phyloP scores from a whole-genome alignment of 2,113 vertebrate species.

The Etia nguti region DNA sequence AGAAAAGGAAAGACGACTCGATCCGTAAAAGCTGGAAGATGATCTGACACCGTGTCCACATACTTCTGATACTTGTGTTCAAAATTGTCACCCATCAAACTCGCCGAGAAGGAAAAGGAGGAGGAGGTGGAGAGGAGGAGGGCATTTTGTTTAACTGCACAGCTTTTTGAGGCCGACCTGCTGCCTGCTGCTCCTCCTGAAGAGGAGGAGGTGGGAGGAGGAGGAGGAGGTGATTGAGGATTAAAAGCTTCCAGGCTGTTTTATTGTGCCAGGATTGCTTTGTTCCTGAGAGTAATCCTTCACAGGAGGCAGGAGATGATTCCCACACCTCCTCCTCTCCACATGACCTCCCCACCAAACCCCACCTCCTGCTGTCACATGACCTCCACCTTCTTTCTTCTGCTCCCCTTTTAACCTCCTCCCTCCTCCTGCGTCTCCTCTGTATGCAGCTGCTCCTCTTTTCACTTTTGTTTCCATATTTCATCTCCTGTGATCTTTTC shows the following conservation, averaged over 20 bases:
- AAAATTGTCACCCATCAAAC: not conserved
- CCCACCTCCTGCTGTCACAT: not conserved
- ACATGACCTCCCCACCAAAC: not conserved
- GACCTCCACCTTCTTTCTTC: not conserved
- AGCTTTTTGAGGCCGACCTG: constrained; percentile 1
- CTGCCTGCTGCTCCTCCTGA: not conserved
- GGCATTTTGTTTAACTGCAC: constrained; percentile 33
- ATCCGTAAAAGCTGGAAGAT: not conserved
- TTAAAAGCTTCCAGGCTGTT: not conserved
- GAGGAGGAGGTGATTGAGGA: not conserved
- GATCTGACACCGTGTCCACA: not conserved
- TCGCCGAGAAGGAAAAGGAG: not conserved
- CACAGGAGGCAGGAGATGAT: not conserved
- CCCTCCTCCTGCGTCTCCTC: not conserved
- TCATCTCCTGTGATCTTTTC: not conserved
- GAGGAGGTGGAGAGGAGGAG: not conserved
- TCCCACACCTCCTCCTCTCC: not conserved
- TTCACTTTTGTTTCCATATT: not conserved
- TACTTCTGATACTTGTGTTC: not conserved
- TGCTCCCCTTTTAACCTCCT: not conserved
- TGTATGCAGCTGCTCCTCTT: not conserved
- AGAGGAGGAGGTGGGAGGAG: not conserved
- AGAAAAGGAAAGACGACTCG: not conserved
- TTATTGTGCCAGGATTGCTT: constrained; percentile 40
- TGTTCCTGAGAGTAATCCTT: constrained; percentile 8